A percentile compares a stretch with the other conserved stretches of the same genome.
Evolutionary conservation across 2,113 vertebrate species (phyloP).

Genomic region (Verasper variegatus): DNA sequence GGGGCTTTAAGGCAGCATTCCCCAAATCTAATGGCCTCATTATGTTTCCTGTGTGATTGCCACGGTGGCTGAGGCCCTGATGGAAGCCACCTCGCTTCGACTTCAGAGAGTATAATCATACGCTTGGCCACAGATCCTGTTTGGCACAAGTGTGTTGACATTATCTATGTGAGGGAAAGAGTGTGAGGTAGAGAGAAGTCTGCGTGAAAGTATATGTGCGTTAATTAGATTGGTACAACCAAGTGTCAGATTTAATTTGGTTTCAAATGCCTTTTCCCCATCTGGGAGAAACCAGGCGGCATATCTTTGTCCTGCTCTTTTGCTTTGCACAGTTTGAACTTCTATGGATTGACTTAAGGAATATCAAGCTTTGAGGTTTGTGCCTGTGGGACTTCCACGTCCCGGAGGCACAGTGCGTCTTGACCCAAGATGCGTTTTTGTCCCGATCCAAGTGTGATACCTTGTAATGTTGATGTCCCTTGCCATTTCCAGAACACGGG

Average conservation of each 20-base stretch:
- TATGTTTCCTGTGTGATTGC: slow-evolving; percentile 67
- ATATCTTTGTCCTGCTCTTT: neutral
- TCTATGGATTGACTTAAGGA: slow-evolving; percentile 14
- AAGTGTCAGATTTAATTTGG: slow-evolving; percentile 59
- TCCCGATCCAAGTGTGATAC: slow-evolving; percentile 51
- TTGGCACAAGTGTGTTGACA: slow-evolving; percentile 55
- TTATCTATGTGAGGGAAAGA: slow-evolving; percentile 17
- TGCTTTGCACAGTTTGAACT: slow-evolving; percentile 8
- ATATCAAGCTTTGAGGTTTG: slow-evolving; percentile 8
- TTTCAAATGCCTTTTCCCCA: slow-evolving; percentile 51
- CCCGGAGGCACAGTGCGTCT: slow-evolving; percentile 28
- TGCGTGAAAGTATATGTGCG: slow-evolving; percentile 22
- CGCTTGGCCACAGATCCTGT: slow-evolving; percentile 71
- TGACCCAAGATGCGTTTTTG: slow-evolving; percentile 48
- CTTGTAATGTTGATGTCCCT: slow-evolving; percentile 61
- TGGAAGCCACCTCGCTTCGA: slow-evolving; percentile 40
- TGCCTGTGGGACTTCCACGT: slow-evolving; percentile 3
- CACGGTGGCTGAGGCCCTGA: slow-evolving; percentile 28
- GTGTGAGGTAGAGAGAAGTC: slow-evolving; percentile 1
- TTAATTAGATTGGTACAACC: slow-evolving; percentile 61
- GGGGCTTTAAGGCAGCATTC: slow-evolving; percentile 46
- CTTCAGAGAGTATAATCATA: slow-evolving; percentile 66
- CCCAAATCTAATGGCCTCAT: slow-evolving; percentile 70
- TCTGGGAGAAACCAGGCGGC: neutral
- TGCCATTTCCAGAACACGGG: slow-evolving; percentile 61